Percentiles rank a stretch among this genome's conserved stretches.
These are phyloP conservation scores for Leptobrachium leishanense DNA, from an alignment of 2,113 vertebrate genomes.

Conservation along the genomic window DNA sequence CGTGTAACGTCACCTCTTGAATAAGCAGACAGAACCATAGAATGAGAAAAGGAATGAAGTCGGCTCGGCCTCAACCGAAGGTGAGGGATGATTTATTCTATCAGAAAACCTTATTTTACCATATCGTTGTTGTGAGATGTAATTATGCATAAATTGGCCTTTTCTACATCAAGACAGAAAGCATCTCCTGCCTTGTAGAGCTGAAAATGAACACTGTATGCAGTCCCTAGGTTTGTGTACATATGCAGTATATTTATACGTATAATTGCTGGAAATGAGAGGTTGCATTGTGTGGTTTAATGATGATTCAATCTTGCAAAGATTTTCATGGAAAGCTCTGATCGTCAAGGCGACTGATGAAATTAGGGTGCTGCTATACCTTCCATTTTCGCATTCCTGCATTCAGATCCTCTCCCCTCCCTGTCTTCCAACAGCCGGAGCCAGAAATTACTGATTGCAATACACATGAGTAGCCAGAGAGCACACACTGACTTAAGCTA, in stretches of 20 bases:
- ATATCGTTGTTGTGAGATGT: not conserved
- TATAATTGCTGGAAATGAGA: too few species aligned
- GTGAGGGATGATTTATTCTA: not conserved
- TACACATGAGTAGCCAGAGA: conserved; percentile 33
- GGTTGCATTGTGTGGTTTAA: too few species aligned
- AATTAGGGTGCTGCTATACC: not conserved
- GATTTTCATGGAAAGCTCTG: not conserved
- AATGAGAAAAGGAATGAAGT: not conserved
- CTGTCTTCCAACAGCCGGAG: conserved; percentile 12
- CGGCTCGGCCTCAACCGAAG: not conserved
- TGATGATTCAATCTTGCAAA: too few species aligned
- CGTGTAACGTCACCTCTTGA: conserved; percentile 4
- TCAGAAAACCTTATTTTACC: not conserved
- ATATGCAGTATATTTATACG: not conserved
- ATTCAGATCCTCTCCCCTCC: conserved; percentile 11
- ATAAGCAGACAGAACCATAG: not conserved
- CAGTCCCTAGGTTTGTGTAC: not conserved
- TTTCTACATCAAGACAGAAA: not conserved
- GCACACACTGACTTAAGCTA: not conserved
- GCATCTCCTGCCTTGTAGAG: too few species aligned
- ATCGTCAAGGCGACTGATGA: too few species aligned
- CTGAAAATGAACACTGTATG: not conserved
- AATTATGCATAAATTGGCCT: not conserved
- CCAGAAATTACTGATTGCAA: conserved; percentile 21
- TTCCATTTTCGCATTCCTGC: conserved; percentile 26